These are phyloP conservation scores for Hippocampus kuda DNA, from an alignment of 2,797 vertebrate species.

Conservation along the genomic window DNA sequence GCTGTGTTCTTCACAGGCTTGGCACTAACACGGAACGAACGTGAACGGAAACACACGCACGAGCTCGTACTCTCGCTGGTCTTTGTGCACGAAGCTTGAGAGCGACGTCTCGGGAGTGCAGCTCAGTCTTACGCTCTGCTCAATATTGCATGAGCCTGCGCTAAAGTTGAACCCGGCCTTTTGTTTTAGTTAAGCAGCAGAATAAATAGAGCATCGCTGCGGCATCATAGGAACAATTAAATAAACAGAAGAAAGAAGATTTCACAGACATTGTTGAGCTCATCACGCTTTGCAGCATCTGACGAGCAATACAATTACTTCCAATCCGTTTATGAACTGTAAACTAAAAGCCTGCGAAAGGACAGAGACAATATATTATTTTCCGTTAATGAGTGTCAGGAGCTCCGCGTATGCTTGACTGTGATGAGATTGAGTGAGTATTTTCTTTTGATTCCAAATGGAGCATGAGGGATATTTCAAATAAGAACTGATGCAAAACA, in stretches of 20 bases:
- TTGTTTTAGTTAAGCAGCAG: conserved; percentile 64
- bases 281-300: conserved; percentile 57
- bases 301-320: conserved; percentile 52
- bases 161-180: conserved; percentile 64
- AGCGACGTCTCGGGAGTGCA: conserved; percentile 55
- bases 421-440: conserved; percentile 10
- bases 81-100: conserved; percentile 29
- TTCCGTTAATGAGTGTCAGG: conserved; percentile 44
- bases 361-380: conserved; percentile 43
- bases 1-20: conserved; percentile 53
- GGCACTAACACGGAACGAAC: conserved; percentile 51
- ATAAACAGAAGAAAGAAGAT: conserved; percentile 60
- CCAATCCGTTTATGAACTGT: conserved; percentile 55
- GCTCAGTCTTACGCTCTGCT: conserved; percentile 57
- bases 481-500: conserved; percentile 57
- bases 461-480: conserved; percentile 44
- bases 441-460: conserved; percentile 34
- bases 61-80: conserved; percentile 19
- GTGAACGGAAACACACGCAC: conserved; percentile 32
- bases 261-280: conserved; percentile 53
- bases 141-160: conserved; percentile 67
- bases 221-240: conserved; percentile 69
- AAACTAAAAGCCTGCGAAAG: conserved; percentile 27
- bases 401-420: conserved; percentile 29
- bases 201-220: conserved; percentile 65